These are phyloP conservation scores for Elmis aenea DNA, from an alignment of 2,888 invertebrate species.

Conservation along the genomic window DNA sequence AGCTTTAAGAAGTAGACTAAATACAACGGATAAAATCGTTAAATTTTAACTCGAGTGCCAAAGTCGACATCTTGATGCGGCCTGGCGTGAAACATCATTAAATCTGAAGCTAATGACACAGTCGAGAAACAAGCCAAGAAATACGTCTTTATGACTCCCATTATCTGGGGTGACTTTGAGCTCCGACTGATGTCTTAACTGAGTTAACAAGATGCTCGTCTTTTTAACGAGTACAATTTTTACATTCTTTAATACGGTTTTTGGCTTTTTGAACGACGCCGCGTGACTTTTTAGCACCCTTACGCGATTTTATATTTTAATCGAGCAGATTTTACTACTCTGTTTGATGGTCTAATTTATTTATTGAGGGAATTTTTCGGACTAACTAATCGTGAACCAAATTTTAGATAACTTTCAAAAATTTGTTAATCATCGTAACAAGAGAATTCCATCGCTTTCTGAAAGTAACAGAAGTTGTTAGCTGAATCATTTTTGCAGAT, in stretches of 20 bases:
- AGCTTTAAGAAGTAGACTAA: too few relatives aligned
- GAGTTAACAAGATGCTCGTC: conserved; percentile 21
- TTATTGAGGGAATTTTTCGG: too few relatives aligned
- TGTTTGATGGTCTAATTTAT: too few relatives aligned
- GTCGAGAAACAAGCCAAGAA: conserved; percentile 25
- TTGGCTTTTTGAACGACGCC: conserved; percentile 40
- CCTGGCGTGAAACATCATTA: conserved; percentile 38
- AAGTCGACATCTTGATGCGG: conserved; percentile 31
- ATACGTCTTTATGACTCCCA: conserved; percentile 19
- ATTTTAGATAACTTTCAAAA: too few relatives aligned
- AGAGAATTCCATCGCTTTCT: too few relatives aligned
- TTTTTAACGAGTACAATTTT: conserved; percentile 45
- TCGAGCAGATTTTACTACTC: too few relatives aligned
- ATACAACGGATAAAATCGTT: conserved; percentile 29
- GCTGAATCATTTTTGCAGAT: too few relatives aligned
- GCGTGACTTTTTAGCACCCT: conserved; percentile 20
- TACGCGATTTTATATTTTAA: conserved; percentile 19
- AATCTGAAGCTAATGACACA: conserved; percentile 34
- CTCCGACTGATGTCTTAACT: conserved; percentile 20
- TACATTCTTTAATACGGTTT: conserved; percentile 41
- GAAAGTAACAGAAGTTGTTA: too few relatives aligned
- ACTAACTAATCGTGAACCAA: too few relatives aligned
- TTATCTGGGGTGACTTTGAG: conserved; percentile 13
- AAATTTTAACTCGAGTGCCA: conserved; percentile 31
- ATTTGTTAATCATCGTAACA: too few relatives aligned